These are phyloP conservation scores for Eublepharis macularius DNA, from an alignment of 2,113 vertebrate species.

Conservation along the genomic window DNA sequence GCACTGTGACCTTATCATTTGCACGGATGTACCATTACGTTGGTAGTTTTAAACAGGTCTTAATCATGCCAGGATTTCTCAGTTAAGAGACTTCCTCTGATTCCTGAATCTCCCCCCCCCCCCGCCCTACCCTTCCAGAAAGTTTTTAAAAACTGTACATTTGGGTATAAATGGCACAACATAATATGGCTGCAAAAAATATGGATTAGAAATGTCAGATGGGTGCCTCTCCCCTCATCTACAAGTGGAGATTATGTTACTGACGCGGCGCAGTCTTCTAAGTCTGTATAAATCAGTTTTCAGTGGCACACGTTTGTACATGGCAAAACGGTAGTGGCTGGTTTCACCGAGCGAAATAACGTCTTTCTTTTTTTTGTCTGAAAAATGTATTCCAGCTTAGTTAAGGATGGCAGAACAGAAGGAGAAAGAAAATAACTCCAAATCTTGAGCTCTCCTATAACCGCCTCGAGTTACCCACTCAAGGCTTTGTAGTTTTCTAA, in stretches of 20 bases:
- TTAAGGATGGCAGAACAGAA: slow-evolving; percentile 52
- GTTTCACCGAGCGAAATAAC: not conserved
- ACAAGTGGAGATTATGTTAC: not conserved
- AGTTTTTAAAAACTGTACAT: slow-evolving; percentile 49
- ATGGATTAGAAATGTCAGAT: not conserved
- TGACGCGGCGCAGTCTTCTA: slow-evolving; percentile 3
- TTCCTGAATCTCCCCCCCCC: not conserved
- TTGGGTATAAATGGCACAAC: slow-evolving; percentile 27
- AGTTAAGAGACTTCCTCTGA: not conserved
- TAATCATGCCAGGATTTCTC: not conserved
- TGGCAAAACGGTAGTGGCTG: slow-evolving; percentile 1
- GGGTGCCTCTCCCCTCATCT: slow-evolving; percentile 24
- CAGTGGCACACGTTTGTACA: slow-evolving; percentile 33
- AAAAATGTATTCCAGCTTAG: slow-evolving; percentile 58
- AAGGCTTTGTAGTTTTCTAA: slow-evolving; percentile 32
- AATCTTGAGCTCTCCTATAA: slow-evolving; percentile 21
- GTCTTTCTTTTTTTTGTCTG: slow-evolving; percentile 45
- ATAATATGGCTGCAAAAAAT: slow-evolving; percentile 44
- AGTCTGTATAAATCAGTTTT: not conserved
- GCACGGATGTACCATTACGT: not conserved
- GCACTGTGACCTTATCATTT: slow-evolving; percentile 9
- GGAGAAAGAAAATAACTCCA: slow-evolving; percentile 50
- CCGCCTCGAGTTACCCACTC: slow-evolving; percentile 58
- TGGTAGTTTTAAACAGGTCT: slow-evolving; percentile 14
- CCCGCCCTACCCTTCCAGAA: slow-evolving; percentile 14